Evolutionary conservation across 1,140 invertebrate species (phyloP).

Genomic region (Sitodiplosis mosellana): DNA sequence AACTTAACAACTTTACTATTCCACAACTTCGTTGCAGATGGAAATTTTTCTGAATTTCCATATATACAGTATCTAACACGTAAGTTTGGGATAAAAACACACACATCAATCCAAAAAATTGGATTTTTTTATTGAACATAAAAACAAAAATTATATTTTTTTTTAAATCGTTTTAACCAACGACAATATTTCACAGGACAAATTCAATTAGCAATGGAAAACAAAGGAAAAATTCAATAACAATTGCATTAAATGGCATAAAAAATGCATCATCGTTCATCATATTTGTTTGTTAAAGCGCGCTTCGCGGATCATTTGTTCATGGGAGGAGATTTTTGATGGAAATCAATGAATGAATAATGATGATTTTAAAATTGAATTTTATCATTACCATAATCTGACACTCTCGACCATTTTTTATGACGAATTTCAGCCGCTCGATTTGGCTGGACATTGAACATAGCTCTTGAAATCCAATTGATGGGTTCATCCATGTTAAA

Average conservation of each 20-base stretch:
- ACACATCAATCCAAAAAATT: not conserved
- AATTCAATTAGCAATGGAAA: not conserved
- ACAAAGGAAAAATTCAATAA: not conserved
- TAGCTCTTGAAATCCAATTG: no score
- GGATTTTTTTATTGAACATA: no score
- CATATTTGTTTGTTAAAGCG: not conserved
- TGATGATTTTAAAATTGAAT: no score
- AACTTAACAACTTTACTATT: no score
- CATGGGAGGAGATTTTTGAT: not conserved
- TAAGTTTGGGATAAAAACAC: constrained; percentile 26
- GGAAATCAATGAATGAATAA: no score
- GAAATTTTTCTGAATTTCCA: constrained; percentile 43
- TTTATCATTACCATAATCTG: no score
- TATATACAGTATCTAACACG: constrained; percentile 47
- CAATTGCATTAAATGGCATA: not conserved
- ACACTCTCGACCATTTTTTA: no score
- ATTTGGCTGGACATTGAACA: no score
- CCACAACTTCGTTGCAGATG: constrained; percentile 28
- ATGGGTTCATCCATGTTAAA: no score
- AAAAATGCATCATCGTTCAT: not conserved
- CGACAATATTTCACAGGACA: constrained; percentile 3
- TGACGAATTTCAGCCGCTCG: no score
- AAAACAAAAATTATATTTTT: no score
- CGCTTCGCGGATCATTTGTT: constrained; percentile 2
- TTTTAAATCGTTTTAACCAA: not conserved